These are phyloP conservation scores for Acanthococcus lagerstroemiae DNA, from an alignment of 2,888 invertebrate genomes.

Conservation along the genomic window DNA sequence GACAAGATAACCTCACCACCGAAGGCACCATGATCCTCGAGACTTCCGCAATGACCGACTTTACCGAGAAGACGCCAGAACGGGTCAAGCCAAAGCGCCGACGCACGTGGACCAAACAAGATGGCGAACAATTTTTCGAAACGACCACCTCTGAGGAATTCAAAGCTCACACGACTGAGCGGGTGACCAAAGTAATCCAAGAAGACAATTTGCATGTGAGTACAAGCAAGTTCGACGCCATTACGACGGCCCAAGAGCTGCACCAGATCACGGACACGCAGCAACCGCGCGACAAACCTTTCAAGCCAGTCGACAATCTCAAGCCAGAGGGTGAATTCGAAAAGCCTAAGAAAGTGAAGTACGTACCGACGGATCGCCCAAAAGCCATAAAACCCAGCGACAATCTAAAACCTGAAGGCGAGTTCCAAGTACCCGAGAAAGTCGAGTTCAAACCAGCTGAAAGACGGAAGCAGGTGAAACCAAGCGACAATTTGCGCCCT, in stretches of 20 bases:
- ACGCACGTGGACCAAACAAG: slow-evolving; percentile 62
- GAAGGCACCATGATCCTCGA: slow-evolving; percentile 52
- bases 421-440: slow-evolving; percentile 44
- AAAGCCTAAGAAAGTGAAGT: slow-evolving; percentile 42
- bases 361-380: slow-evolving; percentile 47
- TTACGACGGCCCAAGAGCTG: slow-evolving; percentile 44
- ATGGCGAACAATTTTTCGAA: slow-evolving; percentile 53
- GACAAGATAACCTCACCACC: slow-evolving; percentile 38
- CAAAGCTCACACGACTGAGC: slow-evolving; percentile 34
- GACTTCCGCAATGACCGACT: slow-evolving; percentile 55
- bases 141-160: slow-evolving; percentile 55
- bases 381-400: slow-evolving; percentile 44
- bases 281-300: slow-evolving; percentile 36
- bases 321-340: slow-evolving; percentile 43
- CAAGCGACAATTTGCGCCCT: slow-evolving; percentile 38
- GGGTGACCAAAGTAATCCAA: slow-evolving; percentile 42
- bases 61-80: slow-evolving; percentile 48
- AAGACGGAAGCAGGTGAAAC: slow-evolving; percentile 45
- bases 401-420: slow-evolving; percentile 50
- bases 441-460: slow-evolving; percentile 44
- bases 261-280: slow-evolving; percentile 35
- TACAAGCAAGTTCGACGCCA: slow-evolving; percentile 45
- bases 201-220: slow-evolving; percentile 47
- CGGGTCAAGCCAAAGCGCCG: slow-evolving; percentile 52
- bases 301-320: slow-evolving; percentile 46